A percentile compares a stretch with the other conserved stretches of the same genome.
phyloP scores from a whole-genome alignment of 2,888 invertebrate genomes.

The Ophioninae sp. region DNA sequence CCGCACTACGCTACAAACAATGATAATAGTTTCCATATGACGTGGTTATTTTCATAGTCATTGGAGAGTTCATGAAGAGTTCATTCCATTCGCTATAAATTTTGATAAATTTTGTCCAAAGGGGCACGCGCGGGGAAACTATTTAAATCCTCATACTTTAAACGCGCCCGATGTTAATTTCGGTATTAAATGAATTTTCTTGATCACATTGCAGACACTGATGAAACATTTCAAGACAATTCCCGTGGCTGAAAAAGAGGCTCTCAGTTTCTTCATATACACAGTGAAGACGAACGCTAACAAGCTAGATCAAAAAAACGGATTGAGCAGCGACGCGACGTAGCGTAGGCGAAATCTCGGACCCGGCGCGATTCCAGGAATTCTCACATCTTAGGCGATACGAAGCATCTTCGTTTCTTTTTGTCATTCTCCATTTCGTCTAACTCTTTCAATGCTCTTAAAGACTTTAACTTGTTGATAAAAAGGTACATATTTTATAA shows the following conservation, averaged over 20 bases:
- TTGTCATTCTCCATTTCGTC: slow-evolving; percentile 66
- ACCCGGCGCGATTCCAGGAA: not conserved
- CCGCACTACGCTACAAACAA: too few relatives aligned
- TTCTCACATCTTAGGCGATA: not conserved
- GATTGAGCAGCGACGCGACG: slow-evolving; percentile 86
- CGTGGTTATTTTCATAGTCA: too few relatives aligned
- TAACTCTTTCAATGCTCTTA: slow-evolving; percentile 66
- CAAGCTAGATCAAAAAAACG: slow-evolving; percentile 92
- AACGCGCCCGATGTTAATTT: not conserved
- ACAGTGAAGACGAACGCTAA: slow-evolving; percentile 96
- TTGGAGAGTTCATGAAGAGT: too few relatives aligned
- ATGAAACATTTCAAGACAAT: slow-evolving; percentile 98
- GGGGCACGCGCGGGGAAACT: too few relatives aligned
- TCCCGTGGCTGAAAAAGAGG: slow-evolving; percentile 97
- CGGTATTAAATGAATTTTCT: slow-evolving; percentile 28
- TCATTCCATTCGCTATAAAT: too few relatives aligned
- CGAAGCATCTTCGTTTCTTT: slow-evolving; percentile 65
- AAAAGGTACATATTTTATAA: slow-evolving; percentile 73
- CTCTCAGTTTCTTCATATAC: slow-evolving; percentile 96
- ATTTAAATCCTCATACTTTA: too few relatives aligned
- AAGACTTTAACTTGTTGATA: slow-evolving; percentile 72
- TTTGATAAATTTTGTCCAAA: too few relatives aligned
- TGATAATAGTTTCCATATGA: too few relatives aligned
- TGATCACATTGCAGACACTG: slow-evolving; percentile 86
- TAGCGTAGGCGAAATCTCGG: slow-evolving; percentile 74